Conservation (phyloP, 2,888 invertebrate genomes). For the Candidula unifasciata region DNA sequence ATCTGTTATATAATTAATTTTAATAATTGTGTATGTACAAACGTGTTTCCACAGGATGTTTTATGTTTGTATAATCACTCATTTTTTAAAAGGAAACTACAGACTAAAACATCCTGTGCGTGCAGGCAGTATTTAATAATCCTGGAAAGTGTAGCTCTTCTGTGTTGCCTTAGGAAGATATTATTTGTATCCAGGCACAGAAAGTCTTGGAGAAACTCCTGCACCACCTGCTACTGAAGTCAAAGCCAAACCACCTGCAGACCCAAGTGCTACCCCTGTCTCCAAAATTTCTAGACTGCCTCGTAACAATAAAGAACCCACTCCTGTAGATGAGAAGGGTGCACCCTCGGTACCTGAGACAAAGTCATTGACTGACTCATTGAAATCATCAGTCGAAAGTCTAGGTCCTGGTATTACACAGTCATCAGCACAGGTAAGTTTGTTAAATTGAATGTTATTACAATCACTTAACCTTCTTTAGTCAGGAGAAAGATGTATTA, state of each 20-base stretch:
- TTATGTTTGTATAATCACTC: too few relatives aligned
- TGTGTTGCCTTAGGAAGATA: conserved; percentile 6
- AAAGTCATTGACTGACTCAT: conserved; percentile 30
- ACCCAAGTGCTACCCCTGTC: conserved; percentile 52
- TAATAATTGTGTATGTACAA: too few relatives aligned
- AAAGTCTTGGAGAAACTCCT: conserved; percentile 63
- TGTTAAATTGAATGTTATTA: too few relatives aligned
- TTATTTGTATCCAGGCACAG: conserved; percentile 60
- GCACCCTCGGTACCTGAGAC: conserved; percentile 26
- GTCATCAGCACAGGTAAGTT: background rate
- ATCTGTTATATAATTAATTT: too few relatives aligned
- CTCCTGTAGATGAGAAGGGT: conserved; percentile 58
- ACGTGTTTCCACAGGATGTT: too few relatives aligned
- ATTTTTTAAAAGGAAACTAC: too few relatives aligned
- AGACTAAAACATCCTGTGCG: background rate
- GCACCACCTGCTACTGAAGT: conserved; percentile 54
- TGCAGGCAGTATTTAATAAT: background rate
- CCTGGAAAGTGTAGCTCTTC: background rate
- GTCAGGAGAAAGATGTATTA: too few relatives aligned
- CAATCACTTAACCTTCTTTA: too few relatives aligned
- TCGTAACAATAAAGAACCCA: conserved; percentile 58
- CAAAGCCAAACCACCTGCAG: conserved; percentile 18
- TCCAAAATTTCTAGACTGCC: conserved; percentile 48
- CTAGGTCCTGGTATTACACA: conserved; percentile 24
- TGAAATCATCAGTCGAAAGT: conserved; percentile 21